phyloP scores from a whole-genome alignment of 1,140 invertebrate species.

The Anastrepha ludens region DNA sequence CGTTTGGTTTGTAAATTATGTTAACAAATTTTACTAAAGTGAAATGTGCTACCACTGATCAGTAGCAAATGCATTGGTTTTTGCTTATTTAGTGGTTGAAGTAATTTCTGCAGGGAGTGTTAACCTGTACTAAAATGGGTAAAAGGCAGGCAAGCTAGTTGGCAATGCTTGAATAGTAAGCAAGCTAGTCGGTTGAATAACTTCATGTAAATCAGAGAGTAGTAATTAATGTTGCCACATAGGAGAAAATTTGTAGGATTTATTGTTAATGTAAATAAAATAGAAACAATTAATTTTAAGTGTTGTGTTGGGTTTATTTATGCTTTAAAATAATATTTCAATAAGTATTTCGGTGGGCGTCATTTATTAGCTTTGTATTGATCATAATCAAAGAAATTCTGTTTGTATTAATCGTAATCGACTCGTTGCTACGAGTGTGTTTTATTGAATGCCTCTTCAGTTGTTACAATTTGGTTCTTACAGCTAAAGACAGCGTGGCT shows the following conservation, averaged over 20 bases:
- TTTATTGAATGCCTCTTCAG: too few relatives aligned
- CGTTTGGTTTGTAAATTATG: conserved; percentile 18
- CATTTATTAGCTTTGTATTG: too few relatives aligned
- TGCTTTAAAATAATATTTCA: too few relatives aligned
- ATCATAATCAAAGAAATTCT: too few relatives aligned
- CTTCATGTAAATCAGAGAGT: background rate
- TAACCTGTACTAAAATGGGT: conserved; percentile 26
- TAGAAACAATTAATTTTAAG: too few relatives aligned
- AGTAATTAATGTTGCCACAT: background rate
- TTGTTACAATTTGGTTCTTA: too few relatives aligned
- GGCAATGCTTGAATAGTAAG: background rate
- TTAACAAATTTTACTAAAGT: background rate
- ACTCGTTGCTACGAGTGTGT: too few relatives aligned
- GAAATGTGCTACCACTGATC: background rate
- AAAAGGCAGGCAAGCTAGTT: background rate
- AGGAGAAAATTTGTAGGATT: background rate
- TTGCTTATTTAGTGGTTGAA: conserved; percentile 1
- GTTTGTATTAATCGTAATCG: too few relatives aligned
- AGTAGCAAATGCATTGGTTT: background rate
- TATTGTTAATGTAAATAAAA: too few relatives aligned
- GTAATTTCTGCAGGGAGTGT: conserved; percentile 38
- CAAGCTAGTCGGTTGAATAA: conserved; percentile 28
- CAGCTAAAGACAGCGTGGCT: too few relatives aligned
- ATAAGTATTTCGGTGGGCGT: too few relatives aligned
- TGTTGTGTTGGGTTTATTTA: too few relatives aligned